A percentile compares a stretch with the other conserved stretches of the same genome.
phyloP scores from a whole-genome alignment of 2,888 invertebrate species.

The Galerucella nymphaeae region DNA sequence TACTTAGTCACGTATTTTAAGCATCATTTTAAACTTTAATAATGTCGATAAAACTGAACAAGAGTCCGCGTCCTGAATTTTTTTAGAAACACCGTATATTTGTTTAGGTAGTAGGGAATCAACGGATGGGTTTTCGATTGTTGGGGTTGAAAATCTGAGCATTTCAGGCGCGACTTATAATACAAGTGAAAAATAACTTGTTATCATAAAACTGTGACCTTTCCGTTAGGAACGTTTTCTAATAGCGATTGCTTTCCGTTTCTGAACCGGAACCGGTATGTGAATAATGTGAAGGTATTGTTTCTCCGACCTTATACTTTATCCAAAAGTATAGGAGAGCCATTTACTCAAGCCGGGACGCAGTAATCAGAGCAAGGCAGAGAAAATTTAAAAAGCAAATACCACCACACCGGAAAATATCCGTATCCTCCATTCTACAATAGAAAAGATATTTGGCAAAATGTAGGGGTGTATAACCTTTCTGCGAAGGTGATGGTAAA shows the following conservation, averaged over 20 bases:
- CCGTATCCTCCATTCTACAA: slow-evolving; percentile 44
- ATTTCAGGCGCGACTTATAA: background rate
- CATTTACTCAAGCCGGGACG: slow-evolving; percentile 23
- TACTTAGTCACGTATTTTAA: too few species aligned
- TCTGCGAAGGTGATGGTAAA: slow-evolving; percentile 46
- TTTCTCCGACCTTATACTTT: slow-evolving; percentile 33
- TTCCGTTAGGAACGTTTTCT: slow-evolving; percentile 15
- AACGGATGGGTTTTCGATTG: too few species aligned
- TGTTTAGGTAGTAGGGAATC: too few species aligned
- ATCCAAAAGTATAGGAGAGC: slow-evolving; percentile 29
- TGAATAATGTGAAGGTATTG: slow-evolving; percentile 32
- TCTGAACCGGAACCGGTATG: slow-evolving; percentile 20
- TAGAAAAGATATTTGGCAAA: slow-evolving; percentile 43
- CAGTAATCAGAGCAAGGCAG: slow-evolving; percentile 44
- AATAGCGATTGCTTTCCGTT: slow-evolving; percentile 21
- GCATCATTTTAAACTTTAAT: too few species aligned
- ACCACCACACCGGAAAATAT: slow-evolving; percentile 42
- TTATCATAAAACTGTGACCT: slow-evolving; percentile 19
- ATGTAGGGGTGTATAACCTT: slow-evolving; percentile 45
- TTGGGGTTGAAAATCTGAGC: too few species aligned
- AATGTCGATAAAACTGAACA: too few species aligned
- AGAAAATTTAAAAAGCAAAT: slow-evolving; percentile 50
- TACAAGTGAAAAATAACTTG: background rate
- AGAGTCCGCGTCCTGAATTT: too few species aligned
- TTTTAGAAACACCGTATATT: too few species aligned